Conservation (phyloP, 2,797 vertebrate species). For the Mionectes olivaceus region DNA sequence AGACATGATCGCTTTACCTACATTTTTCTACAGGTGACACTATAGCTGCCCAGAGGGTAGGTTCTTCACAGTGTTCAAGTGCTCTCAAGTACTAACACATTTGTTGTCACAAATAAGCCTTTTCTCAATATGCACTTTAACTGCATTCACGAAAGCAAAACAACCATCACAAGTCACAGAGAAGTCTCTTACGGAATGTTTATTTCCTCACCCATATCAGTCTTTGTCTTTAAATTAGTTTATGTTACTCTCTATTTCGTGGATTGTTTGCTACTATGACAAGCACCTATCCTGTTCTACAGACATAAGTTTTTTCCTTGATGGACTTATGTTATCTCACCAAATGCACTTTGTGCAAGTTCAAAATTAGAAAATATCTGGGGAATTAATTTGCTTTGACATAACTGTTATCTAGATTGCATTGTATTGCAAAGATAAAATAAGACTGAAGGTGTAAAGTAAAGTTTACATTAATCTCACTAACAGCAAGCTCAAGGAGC, state of each 20-base stretch:
- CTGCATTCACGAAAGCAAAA: constrained; percentile 55
- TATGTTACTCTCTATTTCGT: constrained; percentile 74
- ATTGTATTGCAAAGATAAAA: constrained; percentile 61
- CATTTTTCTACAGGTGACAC: background rate
- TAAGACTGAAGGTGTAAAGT: constrained; percentile 32
- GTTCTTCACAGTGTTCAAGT: constrained; percentile 15
- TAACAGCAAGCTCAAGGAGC: background rate
- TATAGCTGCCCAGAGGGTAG: background rate
- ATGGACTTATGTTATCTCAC: constrained; percentile 51
- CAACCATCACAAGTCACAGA: constrained; percentile 59
- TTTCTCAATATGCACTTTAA: constrained; percentile 40
- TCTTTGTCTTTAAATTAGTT: constrained; percentile 80
- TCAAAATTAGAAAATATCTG: constrained; percentile 73
- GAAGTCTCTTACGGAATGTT: constrained; percentile 57
- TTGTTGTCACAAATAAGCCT: background rate
- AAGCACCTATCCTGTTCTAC: constrained; percentile 71
- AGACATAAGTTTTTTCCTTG: constrained; percentile 69
- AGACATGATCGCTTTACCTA: background rate
- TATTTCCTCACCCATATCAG: constrained; percentile 77
- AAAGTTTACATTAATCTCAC: constrained; percentile 21
- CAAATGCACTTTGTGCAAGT: constrained; percentile 38
- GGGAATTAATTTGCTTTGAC: constrained; percentile 71
- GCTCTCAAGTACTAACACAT: background rate
- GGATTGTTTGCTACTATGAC: constrained; percentile 80
- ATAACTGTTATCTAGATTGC: constrained; percentile 26